Conservation (phyloP, 2,888 invertebrate species). For the Didymodactylos carnosus region DNA sequence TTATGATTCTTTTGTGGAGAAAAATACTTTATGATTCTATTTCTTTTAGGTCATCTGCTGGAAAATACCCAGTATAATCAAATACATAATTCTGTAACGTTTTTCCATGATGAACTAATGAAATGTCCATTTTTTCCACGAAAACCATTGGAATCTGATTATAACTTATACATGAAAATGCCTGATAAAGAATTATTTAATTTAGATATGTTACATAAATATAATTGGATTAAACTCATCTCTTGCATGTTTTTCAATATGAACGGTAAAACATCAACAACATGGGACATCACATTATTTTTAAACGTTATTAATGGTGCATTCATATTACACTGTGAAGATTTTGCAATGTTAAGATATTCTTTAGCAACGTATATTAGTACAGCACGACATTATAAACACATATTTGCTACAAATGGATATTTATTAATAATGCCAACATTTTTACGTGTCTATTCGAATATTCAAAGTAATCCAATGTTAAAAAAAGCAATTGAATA, state of each 20-base stretch:
- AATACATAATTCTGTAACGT: constrained; percentile 48
- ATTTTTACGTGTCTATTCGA: constrained; percentile 78
- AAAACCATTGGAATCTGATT: constrained; percentile 85
- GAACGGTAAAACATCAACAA: constrained; percentile 88
- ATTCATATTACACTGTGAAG: constrained; percentile 82
- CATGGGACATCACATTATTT: constrained; percentile 86
- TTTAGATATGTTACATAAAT: constrained; percentile 86
- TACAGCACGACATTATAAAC: constrained; percentile 90
- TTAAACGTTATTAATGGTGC: constrained; percentile 91
- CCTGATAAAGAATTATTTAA: constrained; percentile 36
- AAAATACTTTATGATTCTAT: neutral
- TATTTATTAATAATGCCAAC: constrained; percentile 95
- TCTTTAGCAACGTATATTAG: constrained; percentile 93
- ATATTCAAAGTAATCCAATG: constrained; percentile 84
- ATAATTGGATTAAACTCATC: constrained; percentile 70
- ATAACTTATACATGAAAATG: constrained; percentile 43
- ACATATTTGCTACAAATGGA: constrained; percentile 89
- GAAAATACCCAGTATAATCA: constrained; percentile 8
- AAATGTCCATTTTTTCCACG: constrained; percentile 92
- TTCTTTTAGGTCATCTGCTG: constrained; percentile 23
- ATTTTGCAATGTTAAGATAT: constrained; percentile 75
- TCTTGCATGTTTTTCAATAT: constrained; percentile 91
- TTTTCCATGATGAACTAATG: constrained; percentile 92
- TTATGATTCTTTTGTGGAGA: neutral
- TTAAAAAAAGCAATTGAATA: constrained; percentile 89